phyloP scores from a whole-genome alignment of 1,140 invertebrate species.

The Antheraea pernyi region DNA sequence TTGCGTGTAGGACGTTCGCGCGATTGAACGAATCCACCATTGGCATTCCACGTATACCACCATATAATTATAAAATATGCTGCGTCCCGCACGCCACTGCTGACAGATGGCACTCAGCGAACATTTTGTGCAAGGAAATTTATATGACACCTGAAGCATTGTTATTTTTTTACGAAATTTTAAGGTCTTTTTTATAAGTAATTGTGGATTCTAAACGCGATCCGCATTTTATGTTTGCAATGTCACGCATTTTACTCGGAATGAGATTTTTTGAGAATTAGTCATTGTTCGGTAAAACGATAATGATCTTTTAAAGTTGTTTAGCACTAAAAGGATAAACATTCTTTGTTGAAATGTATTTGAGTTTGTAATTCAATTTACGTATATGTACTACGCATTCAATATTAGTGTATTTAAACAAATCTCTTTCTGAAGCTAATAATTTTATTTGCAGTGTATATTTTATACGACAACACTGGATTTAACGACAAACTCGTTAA shows the following conservation, averaged over 20 bases:
- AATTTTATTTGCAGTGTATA: no score
- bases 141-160: conserved; percentile 67
- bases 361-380: conserved; percentile 1
- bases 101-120: conserved; percentile 61
- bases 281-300: conserved; percentile 53
- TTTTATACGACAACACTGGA: no score
- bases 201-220: conserved; percentile 60
- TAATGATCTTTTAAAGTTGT: conserved; percentile 48
- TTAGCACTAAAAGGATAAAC: conserved; percentile 11
- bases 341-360: no score
- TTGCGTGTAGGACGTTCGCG: conserved; percentile 53
- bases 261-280: conserved; percentile 65
- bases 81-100: conserved; percentile 41
- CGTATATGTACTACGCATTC: neutral
- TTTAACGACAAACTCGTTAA: no score
- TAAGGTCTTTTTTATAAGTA: conserved; percentile 35
- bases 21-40: conserved; percentile 46
- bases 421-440: no score
- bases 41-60: conserved; percentile 52
- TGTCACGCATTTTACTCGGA: conserved; percentile 67
- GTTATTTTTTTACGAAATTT: conserved; percentile 68
- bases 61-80: conserved; percentile 69
- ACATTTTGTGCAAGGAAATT: conserved; percentile 61
- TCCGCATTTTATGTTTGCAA: conserved; percentile 56
- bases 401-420: no score